phyloP scores from a whole-genome alignment of 2,113 vertebrate species.

The Oenanthe melanoleuca region DNA sequence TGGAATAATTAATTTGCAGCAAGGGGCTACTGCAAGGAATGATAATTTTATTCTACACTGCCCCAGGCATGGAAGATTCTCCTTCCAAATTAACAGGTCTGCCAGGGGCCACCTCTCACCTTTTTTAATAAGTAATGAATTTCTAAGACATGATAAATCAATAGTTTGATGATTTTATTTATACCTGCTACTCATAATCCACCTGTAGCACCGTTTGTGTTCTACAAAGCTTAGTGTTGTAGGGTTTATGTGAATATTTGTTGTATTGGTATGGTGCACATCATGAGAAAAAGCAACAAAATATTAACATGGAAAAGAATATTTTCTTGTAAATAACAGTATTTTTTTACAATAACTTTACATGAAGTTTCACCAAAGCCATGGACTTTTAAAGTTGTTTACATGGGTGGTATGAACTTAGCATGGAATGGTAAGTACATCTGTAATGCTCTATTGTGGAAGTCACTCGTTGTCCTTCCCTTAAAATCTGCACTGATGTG shows the following conservation, averaged over 20 bases:
- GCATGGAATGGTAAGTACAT: not conserved
- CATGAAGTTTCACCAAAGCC: not conserved
- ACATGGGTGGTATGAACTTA: not conserved
- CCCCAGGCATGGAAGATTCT: not conserved
- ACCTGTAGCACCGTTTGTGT: not conserved
- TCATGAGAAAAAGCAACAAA: not conserved
- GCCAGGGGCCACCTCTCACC: not conserved
- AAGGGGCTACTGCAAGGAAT: not conserved
- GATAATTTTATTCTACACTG: not conserved
- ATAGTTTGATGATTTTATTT: not conserved
- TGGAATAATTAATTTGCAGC: not conserved
- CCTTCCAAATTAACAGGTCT: not conserved
- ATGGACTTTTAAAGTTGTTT: not conserved
- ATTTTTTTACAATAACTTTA: not conserved
- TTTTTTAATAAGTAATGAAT: not conserved
- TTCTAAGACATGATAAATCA: not conserved
- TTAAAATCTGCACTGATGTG: constrained; percentile 18
- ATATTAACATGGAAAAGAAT: not conserved
- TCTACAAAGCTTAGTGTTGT: not conserved
- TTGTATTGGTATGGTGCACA: not conserved
- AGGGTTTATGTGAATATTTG: not conserved
- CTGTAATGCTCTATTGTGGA: constrained; percentile 2
- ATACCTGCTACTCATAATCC: not conserved
- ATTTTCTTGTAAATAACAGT: not conserved
- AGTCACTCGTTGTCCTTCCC: constrained; percentile 9